Evolutionary conservation across 2,113 vertebrate genomes (phyloP).

Genomic region (Cranoglanis bouderius): DNA sequence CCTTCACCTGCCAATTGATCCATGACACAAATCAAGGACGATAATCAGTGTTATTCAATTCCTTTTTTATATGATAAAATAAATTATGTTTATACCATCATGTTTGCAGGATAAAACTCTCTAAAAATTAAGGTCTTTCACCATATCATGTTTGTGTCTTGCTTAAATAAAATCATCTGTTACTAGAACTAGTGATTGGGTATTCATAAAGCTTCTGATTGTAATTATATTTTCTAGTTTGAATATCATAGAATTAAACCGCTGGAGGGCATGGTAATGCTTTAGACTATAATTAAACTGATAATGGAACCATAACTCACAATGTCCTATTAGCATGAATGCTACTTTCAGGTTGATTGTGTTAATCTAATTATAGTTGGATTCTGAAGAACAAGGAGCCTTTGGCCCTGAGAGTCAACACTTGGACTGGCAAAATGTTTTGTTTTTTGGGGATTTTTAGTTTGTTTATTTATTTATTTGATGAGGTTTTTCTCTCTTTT

Average conservation of each 20-base stretch:
- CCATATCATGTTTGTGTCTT: neutral
- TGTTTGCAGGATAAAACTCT: neutral
- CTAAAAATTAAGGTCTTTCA: neutral
- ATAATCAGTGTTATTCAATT: conserved; percentile 19
- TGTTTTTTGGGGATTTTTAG: neutral
- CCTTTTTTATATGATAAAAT: neutral
- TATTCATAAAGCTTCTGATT: neutral
- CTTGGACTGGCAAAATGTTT: neutral
- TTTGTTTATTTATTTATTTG: neutral
- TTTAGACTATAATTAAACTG: conserved; percentile 34
- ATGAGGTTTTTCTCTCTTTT: too few species aligned
- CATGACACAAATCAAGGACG: conserved; percentile 12
- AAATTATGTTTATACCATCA: neutral
- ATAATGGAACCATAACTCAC: conserved; percentile 36
- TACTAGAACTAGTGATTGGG: neutral
- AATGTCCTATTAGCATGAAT: conserved; percentile 13
- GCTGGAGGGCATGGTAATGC: neutral
- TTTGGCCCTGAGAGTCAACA: neutral
- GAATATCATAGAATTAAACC: conserved; percentile 16
- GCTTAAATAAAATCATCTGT: neutral
- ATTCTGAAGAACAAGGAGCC: neutral
- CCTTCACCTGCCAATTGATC: conserved; percentile 3
- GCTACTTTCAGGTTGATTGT: conserved; percentile 25
- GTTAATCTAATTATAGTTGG: conserved; percentile 35
- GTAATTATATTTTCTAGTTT: conserved; percentile 35